Conservation (phyloP, 1,140 invertebrate genomes). For the Schlechtendalia chinensis region DNA sequence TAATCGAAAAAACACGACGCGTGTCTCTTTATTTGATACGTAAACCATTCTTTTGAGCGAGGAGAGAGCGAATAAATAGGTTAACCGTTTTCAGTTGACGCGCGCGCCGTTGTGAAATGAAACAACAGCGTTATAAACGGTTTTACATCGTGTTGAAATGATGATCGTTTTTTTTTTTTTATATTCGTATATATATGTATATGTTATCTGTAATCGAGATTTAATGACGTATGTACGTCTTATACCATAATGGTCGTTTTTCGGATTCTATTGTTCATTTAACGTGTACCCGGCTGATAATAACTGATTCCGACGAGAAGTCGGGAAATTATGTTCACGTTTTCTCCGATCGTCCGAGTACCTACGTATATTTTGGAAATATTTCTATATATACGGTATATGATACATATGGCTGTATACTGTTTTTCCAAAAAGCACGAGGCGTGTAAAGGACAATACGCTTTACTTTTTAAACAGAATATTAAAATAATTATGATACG, state of each 20-base stretch:
- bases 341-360: neutral
- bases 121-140: neutral
- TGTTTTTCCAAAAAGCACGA: neutral
- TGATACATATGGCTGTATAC: no score
- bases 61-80: neutral
- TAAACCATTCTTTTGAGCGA: no score
- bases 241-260: neutral
- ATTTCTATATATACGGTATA: neutral
- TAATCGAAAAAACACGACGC: neutral
- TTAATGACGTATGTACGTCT: neutral
- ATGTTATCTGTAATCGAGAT: neutral
- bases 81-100: neutral
- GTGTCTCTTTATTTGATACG: no score
- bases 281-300: no score
- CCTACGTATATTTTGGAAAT: no score
- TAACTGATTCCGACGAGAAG: neutral
- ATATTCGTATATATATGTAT: neutral
- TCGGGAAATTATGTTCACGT: neutral
- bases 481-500: neutral
- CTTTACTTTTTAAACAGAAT: neutral
- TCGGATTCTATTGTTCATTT: neutral
- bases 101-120: no score
- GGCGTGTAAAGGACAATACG: neutral
- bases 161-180: conserved; percentile 16
- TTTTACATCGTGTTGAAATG: conserved; percentile 1